phyloP scores from a whole-genome alignment of 2,888 invertebrate genomes.

The Lomographa bimaculata region DNA sequence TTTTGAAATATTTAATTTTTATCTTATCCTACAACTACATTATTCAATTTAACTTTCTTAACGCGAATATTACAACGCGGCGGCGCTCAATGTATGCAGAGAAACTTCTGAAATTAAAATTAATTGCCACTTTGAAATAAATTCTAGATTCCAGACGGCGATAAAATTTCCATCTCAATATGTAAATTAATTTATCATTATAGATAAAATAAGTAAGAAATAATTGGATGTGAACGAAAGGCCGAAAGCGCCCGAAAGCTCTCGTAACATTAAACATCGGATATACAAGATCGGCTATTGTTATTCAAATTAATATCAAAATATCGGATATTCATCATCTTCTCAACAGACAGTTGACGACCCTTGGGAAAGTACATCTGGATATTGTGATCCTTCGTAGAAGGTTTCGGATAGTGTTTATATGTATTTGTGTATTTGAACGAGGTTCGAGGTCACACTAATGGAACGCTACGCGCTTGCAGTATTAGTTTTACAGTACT shows the following conservation, averaged over 20 bases:
- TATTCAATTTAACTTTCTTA: conserved; percentile 6
- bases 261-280: conserved; percentile 24
- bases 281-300: conserved; percentile 24
- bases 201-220: conserved; percentile 11
- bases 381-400: conserved; percentile 10
- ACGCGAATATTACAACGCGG: conserved; percentile 1
- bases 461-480: too few species aligned
- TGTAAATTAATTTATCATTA: conserved; percentile 8
- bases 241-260: too few species aligned
- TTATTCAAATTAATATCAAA: conserved; percentile 32
- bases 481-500: too few species aligned
- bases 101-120: conserved; percentile 7
- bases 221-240: conserved; percentile 25
- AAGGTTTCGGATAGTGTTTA: conserved; percentile 14
- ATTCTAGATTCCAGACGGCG: conserved; percentile 8
- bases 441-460: conserved; percentile 1
- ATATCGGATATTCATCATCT: conserved; percentile 30
- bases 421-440: too few species aligned
- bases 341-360: conserved; percentile 24
- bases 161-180: conserved; percentile 1
- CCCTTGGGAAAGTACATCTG: conserved; percentile 29
- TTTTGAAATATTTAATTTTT: too few species aligned
- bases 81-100: conserved; percentile 5
- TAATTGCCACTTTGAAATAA: conserved; percentile 6
- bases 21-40: too few species aligned